Evolutionary conservation across 2,113 vertebrate genomes (phyloP).

Genomic region (Bagarius yarrelli): DNA sequence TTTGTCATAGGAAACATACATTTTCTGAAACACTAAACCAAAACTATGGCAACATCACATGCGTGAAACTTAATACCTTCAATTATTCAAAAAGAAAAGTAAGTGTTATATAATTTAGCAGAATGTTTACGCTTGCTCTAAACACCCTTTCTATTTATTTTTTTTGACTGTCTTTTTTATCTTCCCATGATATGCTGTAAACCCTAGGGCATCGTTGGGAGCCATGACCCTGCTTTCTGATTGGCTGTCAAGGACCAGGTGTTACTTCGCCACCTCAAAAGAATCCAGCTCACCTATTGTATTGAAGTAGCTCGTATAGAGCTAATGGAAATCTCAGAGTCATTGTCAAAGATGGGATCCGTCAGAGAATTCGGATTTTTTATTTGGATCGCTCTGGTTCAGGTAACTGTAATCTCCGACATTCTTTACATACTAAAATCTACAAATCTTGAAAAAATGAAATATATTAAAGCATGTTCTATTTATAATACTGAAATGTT

Average conservation of each 20-base stretch:
- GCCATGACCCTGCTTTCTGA: conserved; percentile 65
- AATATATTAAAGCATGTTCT: neutral
- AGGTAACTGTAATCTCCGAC: conserved; percentile 61
- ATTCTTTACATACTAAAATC: neutral
- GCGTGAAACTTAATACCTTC: neutral
- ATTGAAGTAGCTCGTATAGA: conserved; percentile 63
- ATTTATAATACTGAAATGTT: neutral
- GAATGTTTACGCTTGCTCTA: neutral
- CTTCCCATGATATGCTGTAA: conserved; percentile 51
- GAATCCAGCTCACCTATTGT: conserved; percentile 67
- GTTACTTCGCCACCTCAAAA: conserved; percentile 62
- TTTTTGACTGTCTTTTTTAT: conserved; percentile 36
- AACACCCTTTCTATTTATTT: conserved; percentile 19
- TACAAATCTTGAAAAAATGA: neutral
- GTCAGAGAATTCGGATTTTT: conserved; percentile 62
- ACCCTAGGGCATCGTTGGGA: conserved; percentile 58
- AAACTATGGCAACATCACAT: conserved; percentile 21
- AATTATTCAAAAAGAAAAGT: neutral
- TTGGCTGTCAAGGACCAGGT: conserved; percentile 62
- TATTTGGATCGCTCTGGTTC: conserved; percentile 62
- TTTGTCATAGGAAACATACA: neutral
- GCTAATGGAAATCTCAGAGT: conserved; percentile 64
- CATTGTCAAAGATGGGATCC: conserved; percentile 69
- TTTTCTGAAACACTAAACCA: conserved; percentile 7
- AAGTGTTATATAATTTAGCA: neutral